Conservation (phyloP, 2,113 vertebrate species). For the Nycticorax nycticorax region DNA sequence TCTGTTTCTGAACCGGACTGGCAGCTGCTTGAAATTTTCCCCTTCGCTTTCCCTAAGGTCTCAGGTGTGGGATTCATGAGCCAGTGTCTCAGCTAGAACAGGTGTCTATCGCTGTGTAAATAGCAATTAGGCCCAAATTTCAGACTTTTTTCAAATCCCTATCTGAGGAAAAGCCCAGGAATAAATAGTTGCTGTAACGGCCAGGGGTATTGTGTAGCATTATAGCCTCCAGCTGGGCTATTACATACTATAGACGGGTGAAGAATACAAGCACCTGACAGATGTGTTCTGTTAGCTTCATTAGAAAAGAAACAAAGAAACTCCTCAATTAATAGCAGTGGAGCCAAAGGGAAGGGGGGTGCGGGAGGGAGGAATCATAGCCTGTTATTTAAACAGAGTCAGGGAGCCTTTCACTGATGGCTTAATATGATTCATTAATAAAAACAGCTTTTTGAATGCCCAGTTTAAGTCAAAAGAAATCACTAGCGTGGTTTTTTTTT, state of each 20-base stretch:
- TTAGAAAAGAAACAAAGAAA: slow-evolving; percentile 92
- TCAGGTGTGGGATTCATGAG: slow-evolving; percentile 91
- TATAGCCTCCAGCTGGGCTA: slow-evolving; percentile 89
- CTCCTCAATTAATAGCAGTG: slow-evolving; percentile 86
- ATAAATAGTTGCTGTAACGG: slow-evolving; percentile 88
- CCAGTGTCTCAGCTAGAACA: slow-evolving; percentile 86
- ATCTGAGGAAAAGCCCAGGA: slow-evolving; percentile 87
- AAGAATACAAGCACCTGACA: slow-evolving; percentile 89
- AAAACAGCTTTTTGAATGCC: slow-evolving; percentile 86
- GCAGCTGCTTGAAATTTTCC: slow-evolving; percentile 89
- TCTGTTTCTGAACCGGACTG: slow-evolving; percentile 68
- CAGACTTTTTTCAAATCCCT: slow-evolving; percentile 84
- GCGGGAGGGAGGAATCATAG: slow-evolving; percentile 83
- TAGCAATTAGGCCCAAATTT: slow-evolving; percentile 95
- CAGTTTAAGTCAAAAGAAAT: slow-evolving; percentile 88
- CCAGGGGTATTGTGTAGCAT: slow-evolving; percentile 85
- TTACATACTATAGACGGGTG: slow-evolving; percentile 87
- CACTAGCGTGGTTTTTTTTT: slow-evolving; percentile 59
- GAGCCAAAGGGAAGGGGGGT: slow-evolving; percentile 78
- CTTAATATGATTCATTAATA: slow-evolving; percentile 87
- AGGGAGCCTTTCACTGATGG: slow-evolving; percentile 84
- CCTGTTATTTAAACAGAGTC: slow-evolving; percentile 89
- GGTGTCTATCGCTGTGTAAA: slow-evolving; percentile 90
- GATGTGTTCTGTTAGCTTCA: slow-evolving; percentile 93
- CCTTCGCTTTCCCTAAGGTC: slow-evolving; percentile 83